Percentiles rank a stretch among this genome's conserved stretches.
phyloP scores from a whole-genome alignment of 2,113 vertebrate genomes.

The Megaceryle maxima region DNA sequence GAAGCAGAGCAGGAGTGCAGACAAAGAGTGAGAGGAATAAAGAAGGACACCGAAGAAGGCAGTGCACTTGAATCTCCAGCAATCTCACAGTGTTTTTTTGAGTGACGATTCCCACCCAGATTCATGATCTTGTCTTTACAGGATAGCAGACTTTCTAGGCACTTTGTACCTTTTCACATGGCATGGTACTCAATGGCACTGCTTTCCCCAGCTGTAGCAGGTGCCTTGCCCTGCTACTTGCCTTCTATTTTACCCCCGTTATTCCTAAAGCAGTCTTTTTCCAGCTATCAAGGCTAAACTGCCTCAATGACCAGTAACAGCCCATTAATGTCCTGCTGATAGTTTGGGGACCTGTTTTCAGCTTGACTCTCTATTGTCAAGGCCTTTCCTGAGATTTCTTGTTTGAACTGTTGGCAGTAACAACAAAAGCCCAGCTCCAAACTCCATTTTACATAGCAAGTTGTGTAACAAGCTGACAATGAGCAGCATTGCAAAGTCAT shows the following conservation, averaged over 20 bases:
- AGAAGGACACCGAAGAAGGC: not conserved
- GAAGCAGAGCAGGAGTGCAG: not conserved
- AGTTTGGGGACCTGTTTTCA: not conserved
- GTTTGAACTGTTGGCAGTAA: not conserved
- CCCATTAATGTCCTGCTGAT: not conserved
- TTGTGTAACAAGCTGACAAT: not conserved
- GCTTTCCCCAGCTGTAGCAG: not conserved
- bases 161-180: not conserved
- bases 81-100: not conserved
- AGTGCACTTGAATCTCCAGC: not conserved
- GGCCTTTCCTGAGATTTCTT: not conserved
- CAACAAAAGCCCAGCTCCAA: accelerated
- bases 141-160: not conserved
- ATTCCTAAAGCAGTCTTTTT: not conserved
- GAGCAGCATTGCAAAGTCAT: not conserved
- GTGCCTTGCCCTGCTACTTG: not conserved
- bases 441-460: not conserved
- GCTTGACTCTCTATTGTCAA: not conserved
- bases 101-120: not conserved
- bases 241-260: not conserved
- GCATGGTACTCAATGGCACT: not conserved
- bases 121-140: not conserved
- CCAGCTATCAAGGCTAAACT: not conserved
- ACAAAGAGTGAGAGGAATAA: not conserved
- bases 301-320: not conserved